Evolutionary conservation across 2,113 vertebrate species (phyloP).

Genomic region (Takifugu flavidus): DNA sequence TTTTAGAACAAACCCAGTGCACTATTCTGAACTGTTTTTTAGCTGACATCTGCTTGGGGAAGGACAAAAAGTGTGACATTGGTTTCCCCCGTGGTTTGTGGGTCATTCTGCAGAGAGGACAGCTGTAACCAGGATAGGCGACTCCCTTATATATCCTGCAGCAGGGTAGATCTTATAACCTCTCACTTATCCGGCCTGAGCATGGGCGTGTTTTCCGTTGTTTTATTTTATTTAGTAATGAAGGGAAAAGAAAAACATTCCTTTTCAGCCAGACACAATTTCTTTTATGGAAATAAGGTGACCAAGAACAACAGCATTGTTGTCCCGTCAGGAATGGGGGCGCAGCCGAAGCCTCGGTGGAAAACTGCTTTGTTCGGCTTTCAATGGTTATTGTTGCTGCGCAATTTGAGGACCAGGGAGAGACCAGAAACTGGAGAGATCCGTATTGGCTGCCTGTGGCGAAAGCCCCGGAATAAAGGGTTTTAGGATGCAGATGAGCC

Average conservation of each 20-base stretch:
- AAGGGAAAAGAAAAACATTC: too few species aligned
- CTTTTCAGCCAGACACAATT: too few species aligned
- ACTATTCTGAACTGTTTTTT: background rate
- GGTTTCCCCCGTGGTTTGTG: background rate
- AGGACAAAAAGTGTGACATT: background rate
- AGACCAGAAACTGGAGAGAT: background rate
- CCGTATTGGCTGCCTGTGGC: background rate
- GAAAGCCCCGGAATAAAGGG: background rate
- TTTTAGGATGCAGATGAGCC: too few species aligned
- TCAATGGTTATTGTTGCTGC: background rate
- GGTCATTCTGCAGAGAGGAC: background rate
- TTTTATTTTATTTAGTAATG: background rate
- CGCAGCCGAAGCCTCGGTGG: background rate
- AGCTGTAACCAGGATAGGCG: background rate
- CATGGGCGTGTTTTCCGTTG: background rate
- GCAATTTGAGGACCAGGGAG: background rate
- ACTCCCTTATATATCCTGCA: background rate
- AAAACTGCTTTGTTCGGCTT: conserved; percentile 4
- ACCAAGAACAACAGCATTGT: too few species aligned
- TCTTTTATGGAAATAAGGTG: too few species aligned
- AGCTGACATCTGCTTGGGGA: background rate
- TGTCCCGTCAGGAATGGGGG: background rate
- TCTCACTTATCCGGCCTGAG: background rate
- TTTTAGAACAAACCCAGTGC: too few species aligned
- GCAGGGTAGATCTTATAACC: background rate